Percentiles rank a stretch among this genome's conserved stretches.
Evolutionary conservation across 2,113 vertebrate genomes (phyloP).

Genomic region (Bos javanicus): DNA sequence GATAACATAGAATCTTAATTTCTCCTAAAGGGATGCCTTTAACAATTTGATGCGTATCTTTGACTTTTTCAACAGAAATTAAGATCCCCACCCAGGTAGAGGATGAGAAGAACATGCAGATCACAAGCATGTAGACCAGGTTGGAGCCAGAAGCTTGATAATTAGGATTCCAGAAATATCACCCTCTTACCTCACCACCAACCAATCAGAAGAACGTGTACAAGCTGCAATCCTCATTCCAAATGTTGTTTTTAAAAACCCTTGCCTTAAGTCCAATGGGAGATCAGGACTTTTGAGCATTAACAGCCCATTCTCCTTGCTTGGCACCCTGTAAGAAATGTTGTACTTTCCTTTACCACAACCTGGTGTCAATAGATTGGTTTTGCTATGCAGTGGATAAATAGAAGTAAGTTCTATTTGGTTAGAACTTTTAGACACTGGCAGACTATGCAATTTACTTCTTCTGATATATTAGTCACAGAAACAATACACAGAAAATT

Average conservation of each 20-base stretch:
- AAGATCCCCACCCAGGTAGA: background rate
- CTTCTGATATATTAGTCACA: background rate
- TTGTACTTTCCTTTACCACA: background rate
- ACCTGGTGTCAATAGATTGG: background rate
- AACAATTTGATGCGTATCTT: background rate
- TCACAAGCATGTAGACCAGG: background rate
- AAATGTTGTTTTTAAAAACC: background rate
- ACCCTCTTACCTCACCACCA: background rate
- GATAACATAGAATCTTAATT: background rate
- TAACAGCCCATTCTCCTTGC: background rate
- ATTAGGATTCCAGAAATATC: background rate
- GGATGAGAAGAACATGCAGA: background rate
- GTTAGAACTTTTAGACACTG: background rate
- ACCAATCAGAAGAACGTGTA: background rate
- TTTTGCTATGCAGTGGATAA: background rate
- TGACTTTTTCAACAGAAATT: background rate
- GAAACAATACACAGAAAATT: background rate
- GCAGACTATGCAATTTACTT: background rate
- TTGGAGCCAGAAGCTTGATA: background rate
- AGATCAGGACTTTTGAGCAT: background rate
- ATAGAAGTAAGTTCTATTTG: background rate
- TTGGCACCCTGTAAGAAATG: background rate
- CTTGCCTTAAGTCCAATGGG: background rate
- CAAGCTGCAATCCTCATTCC: background rate
- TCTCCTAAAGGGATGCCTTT: too few species aligned